Percentiles rank a stretch among this genome's conserved stretches.
Evolutionary conservation across 2,888 invertebrate species (phyloP).

Genomic region (Rotaria magnacalcarata): DNA sequence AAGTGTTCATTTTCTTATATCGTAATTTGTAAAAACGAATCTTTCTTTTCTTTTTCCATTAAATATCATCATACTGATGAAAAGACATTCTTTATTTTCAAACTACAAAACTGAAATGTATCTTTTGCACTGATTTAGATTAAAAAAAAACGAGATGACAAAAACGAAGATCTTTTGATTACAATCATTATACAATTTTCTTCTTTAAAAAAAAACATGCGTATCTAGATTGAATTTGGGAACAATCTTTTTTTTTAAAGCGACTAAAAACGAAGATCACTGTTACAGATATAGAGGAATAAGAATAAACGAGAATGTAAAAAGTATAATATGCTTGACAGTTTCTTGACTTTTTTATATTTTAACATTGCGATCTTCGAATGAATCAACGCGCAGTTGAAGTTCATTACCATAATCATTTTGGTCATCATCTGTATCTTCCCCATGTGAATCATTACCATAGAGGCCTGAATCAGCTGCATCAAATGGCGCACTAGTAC

Average conservation of each 20-base stretch:
- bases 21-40: too few species aligned
- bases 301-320: not conserved
- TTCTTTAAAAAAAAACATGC: not conserved
- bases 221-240: not conserved
- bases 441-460: not conserved
- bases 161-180: not conserved
- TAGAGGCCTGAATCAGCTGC: not conserved
- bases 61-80: too few species aligned
- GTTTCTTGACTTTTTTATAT: not conserved
- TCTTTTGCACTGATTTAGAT: not conserved
- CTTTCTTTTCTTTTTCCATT: too few species aligned
- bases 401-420: not conserved
- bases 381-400: not conserved
- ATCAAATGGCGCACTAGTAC: slow-evolving; percentile 15
- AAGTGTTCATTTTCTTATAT: too few species aligned
- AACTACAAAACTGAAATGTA: not conserved
- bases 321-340: not conserved
- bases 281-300: not conserved
- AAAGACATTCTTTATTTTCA: not conserved
- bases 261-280: not conserved
- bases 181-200: not conserved
- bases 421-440: not conserved
- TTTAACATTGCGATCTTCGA: slow-evolving; percentile 28
- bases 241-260: not conserved
- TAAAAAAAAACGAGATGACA: not conserved